phyloP scores from a whole-genome alignment of 2,113 vertebrate genomes.

The Eira barbara region DNA sequence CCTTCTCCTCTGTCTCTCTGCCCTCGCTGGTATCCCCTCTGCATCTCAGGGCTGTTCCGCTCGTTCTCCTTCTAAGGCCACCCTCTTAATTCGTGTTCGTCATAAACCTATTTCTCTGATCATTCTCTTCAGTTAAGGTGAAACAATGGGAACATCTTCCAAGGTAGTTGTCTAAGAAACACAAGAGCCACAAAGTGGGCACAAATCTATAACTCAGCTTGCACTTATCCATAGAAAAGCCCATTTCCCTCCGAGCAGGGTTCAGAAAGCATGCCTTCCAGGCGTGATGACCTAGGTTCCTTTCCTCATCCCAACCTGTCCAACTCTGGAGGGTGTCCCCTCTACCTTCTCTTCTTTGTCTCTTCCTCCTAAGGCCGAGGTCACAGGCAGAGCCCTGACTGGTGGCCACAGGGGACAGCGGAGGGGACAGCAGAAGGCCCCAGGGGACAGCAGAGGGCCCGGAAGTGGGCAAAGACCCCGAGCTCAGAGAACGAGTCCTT shows the following conservation, averaged over 20 bases:
- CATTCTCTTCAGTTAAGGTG: background rate
- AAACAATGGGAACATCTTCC: background rate
- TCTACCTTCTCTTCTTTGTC: background rate
- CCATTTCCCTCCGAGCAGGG: background rate
- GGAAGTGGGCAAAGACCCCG: background rate
- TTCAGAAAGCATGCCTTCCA: fast-evolving
- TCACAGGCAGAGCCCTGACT: background rate
- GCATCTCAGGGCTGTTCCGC: background rate
- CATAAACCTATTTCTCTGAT: background rate
- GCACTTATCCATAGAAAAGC: background rate
- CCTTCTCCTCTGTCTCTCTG: background rate
- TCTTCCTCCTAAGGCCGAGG: background rate
- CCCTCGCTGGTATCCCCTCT: background rate
- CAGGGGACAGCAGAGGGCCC: background rate
- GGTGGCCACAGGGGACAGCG: background rate
- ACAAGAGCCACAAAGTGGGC: background rate
- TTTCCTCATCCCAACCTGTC: background rate
- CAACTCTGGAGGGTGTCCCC: no score
- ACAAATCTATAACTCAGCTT: background rate
- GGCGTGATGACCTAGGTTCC: background rate
- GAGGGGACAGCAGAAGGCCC: background rate
- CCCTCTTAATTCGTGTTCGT: background rate
- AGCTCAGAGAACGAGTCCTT: background rate
- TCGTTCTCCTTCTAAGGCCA: background rate
- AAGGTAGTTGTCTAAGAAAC: background rate